phyloP scores from a whole-genome alignment of 2,113 vertebrate species.

The Corythoichthys haematopterus region DNA sequence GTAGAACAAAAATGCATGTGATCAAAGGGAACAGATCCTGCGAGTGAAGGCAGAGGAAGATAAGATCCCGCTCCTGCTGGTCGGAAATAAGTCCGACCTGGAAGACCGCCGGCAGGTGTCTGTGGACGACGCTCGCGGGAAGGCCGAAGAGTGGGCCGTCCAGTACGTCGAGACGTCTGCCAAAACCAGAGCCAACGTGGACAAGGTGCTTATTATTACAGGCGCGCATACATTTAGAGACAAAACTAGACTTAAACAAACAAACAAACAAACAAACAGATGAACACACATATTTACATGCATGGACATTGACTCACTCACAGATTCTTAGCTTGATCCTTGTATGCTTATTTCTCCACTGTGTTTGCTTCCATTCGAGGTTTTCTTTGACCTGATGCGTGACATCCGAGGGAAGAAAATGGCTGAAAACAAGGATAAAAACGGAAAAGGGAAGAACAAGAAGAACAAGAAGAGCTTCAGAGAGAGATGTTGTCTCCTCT shows the following conservation, averaged over 20 bases:
- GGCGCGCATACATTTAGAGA: no score
- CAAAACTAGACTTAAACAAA: neutral
- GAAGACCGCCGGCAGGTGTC: slow-evolving; percentile 66
- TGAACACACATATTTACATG: neutral
- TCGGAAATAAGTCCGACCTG: slow-evolving; percentile 69
- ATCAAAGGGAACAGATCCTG: slow-evolving; percentile 66
- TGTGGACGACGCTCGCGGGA: slow-evolving; percentile 60
- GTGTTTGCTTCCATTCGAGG: slow-evolving; percentile 65
- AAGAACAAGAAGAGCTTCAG: slow-evolving; percentile 93
- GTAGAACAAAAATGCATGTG: neutral
- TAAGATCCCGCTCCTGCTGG: slow-evolving; percentile 66
- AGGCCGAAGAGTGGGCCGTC: slow-evolving; percentile 69
- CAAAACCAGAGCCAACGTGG: slow-evolving; percentile 75
- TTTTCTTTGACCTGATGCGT: slow-evolving; percentile 98
- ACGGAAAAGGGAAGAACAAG: slow-evolving; percentile 93
- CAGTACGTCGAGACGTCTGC: slow-evolving; percentile 76
- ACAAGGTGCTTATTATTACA: slow-evolving; percentile 56
- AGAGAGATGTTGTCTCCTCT: slow-evolving; percentile 95
- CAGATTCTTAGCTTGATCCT: neutral
- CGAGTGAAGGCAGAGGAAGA: slow-evolving; percentile 68
- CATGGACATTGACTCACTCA: neutral
- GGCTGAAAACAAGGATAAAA: slow-evolving; percentile 97
- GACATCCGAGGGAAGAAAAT: slow-evolving; percentile 96
- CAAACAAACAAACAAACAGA: neutral
- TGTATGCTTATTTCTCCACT: neutral